A percentile compares a stretch with the other conserved stretches of the same genome.
Evolutionary conservation across 2,797 vertebrate species (phyloP).

Genomic region (Lepus oiostolus): DNA sequence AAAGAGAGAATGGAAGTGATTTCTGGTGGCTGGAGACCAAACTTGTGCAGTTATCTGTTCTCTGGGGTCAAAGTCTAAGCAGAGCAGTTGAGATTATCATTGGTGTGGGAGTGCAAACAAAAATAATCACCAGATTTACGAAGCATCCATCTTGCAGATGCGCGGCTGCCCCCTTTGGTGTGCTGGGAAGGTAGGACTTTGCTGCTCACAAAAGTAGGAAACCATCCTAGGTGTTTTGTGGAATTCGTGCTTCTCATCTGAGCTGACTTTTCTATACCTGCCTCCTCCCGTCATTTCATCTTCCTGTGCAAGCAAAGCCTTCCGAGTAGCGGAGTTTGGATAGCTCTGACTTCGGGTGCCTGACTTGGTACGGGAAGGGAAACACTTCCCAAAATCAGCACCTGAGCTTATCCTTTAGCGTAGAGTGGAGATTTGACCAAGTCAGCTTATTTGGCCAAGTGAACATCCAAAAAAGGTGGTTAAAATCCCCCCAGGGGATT

Average conservation of each 20-base stretch:
- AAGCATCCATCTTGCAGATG: background rate
- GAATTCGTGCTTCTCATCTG: background rate
- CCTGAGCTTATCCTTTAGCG: background rate
- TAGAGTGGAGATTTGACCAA: background rate
- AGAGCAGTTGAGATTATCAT: background rate
- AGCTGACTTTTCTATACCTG: background rate
- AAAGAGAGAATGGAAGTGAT: background rate
- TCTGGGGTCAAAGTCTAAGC: background rate
- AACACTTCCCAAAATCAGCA: background rate
- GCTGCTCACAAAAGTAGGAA: background rate
- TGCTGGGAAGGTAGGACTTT: background rate
- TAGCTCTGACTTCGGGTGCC: background rate
- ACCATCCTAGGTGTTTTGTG: background rate
- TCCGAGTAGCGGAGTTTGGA: background rate
- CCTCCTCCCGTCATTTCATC: background rate
- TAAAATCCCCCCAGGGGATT: constrained; percentile 59
- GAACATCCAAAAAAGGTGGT: constrained; percentile 15
- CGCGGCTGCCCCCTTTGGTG: background rate
- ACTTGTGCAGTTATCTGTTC: background rate
- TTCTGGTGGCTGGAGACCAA: background rate
- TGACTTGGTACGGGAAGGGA: background rate
- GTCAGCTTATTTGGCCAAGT: background rate
- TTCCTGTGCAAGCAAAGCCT: background rate
- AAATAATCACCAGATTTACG: background rate
- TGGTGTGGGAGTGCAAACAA: background rate